Evolutionary conservation across 2,888 invertebrate species (phyloP).

Genomic region (Frankliniella intonsa): DNA sequence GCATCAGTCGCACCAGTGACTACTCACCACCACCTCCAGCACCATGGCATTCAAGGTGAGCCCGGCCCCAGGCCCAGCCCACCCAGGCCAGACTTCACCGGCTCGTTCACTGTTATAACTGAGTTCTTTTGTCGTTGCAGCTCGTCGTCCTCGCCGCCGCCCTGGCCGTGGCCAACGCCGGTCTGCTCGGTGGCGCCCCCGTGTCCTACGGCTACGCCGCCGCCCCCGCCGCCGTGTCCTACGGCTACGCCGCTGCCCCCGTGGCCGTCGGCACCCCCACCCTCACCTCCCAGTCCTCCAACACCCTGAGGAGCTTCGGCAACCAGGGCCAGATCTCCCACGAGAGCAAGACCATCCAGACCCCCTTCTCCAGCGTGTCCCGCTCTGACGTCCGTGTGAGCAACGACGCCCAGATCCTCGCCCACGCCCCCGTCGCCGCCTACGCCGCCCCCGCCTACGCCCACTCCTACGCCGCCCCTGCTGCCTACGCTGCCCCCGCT

Average conservation of each 20-base stretch:
- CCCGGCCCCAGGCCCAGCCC: background rate
- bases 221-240: slow-evolving; percentile 59
- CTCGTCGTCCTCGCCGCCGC: slow-evolving; percentile 42
- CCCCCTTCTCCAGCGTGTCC: slow-evolving; percentile 38
- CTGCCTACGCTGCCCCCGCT: slow-evolving; percentile 35
- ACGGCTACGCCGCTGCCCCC: slow-evolving; percentile 54
- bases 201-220: slow-evolving; percentile 59
- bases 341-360: slow-evolving; percentile 38
- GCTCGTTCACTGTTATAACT: background rate
- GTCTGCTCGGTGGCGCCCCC: slow-evolving; percentile 39
- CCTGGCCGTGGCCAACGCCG: slow-evolving; percentile 43
- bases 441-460: slow-evolving; percentile 37
- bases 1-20: slow-evolving; percentile 22
- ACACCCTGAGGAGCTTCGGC: slow-evolving; percentile 38
- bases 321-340: slow-evolving; percentile 38
- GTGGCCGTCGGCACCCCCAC: slow-evolving; percentile 39
- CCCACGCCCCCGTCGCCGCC: slow-evolving; percentile 31
- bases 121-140: slow-evolving; percentile 36
- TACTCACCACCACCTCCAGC: background rate
- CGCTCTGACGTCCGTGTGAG: slow-evolving; percentile 38
- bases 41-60: slow-evolving; percentile 19
- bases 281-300: slow-evolving; percentile 37
- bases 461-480: slow-evolving; percentile 35
- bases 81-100: no score
- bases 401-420: slow-evolving; percentile 37